Conservation (phyloP, 2,888 invertebrate species). For the Alsophila aescularia region DNA sequence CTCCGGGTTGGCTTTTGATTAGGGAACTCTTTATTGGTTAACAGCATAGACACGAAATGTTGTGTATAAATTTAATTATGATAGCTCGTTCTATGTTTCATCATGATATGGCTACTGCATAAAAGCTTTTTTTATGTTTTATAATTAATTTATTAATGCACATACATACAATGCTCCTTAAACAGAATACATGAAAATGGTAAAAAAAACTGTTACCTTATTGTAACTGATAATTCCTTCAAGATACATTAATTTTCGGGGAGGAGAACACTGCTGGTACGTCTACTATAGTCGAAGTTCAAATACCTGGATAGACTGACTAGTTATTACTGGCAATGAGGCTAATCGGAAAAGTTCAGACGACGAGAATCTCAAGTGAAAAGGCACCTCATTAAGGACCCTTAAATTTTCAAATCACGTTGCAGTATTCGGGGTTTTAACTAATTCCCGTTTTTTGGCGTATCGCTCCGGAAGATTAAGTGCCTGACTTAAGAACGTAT, state of each 20-base stretch:
- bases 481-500: conserved; percentile 18
- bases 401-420: conserved; percentile 43
- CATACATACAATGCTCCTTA: too few species aligned
- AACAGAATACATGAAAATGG: too few species aligned
- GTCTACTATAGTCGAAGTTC: conserved; percentile 7
- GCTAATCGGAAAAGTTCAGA: conserved; percentile 35
- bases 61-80: too few species aligned
- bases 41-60: too few species aligned
- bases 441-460: conserved; percentile 29
- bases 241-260: not conserved
- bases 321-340: conserved; percentile 32
- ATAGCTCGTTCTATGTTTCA: too few species aligned
- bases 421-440: conserved; percentile 36
- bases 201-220: too few species aligned
- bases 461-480: conserved; percentile 29
- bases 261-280: not conserved
- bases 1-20: too few species aligned
- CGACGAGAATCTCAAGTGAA: conserved; percentile 30
- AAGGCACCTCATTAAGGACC: conserved; percentile 23
- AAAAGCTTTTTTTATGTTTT: too few species aligned
- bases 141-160: too few species aligned
- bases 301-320: conserved; percentile 12
- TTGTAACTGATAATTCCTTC: too few species aligned
- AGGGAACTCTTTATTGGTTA: too few species aligned
- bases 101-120: too few species aligned